Evolutionary conservation across 2,888 invertebrate species (phyloP), one percentile per base, ranked within the genome.

Genomic region (Encarsia formosa): DNA sequence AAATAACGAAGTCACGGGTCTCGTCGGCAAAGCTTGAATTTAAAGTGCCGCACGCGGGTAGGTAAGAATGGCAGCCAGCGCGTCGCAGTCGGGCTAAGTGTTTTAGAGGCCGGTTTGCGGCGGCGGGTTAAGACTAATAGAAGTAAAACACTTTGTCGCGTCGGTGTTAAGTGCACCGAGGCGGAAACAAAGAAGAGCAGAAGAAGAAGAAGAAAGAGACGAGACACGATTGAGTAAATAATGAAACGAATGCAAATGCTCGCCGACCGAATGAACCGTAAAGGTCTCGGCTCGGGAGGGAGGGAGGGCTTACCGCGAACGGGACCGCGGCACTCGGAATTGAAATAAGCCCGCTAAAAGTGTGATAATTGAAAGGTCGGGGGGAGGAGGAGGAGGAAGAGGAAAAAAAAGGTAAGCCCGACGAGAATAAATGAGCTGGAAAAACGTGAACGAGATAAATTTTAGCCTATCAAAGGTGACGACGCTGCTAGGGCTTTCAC

Each of bases 341-440:
- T 67, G 65, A 64, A 67, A 66, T 66, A 67, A 67, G 65, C 66
- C 60, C 61, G 61, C 63, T 64, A 64, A 65, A 65, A 66, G 65
- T 66, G 65, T 63, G 67, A 66, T 67, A 66, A 67, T 66, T 67
- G 64, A 64, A 67, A 65, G 55, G 52, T 38, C 20, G 43, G 18
- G 45, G n/a, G n/a, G 6, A 9, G 16, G 44, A 18, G 35, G 20
- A 13, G 29, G 32, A 22, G 41, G 22, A 24, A 23, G 15, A 13
- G 18, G 43, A 37, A n/a, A n/a, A n/a, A n/a, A n/a, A n/a, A n/a
- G n/a, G n/a, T n/a, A n/a, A n/a, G n/a, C 32, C n/a, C 18, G 5
- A 39, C 31, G 50, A 43, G 49, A 49, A 60, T 55, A 58, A 52
- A 59, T 63, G 63, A 65, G 65, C 62, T 62, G 65, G 63, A n/a